Evolutionary conservation across 2,888 invertebrate genomes (phyloP).

Genomic region (Diadegma fenestrale): DNA sequence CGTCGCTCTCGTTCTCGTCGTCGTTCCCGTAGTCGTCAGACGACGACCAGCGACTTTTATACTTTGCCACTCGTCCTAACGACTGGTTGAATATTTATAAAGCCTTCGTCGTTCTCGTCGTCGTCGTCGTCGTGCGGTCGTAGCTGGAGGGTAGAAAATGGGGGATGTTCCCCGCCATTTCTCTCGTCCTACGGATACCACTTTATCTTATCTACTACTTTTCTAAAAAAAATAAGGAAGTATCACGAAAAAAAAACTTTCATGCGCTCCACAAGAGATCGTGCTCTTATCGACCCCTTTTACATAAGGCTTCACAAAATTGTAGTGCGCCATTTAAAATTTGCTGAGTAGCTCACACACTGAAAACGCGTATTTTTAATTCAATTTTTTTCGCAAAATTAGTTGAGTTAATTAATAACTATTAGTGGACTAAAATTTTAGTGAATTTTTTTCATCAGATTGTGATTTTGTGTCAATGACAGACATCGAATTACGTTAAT

Average conservation of each 20-base stretch:
- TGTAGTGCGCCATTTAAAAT: neutral
- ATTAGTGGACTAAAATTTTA: neutral
- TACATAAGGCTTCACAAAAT: neutral
- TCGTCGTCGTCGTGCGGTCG: conserved; percentile 22
- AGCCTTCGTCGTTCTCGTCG: conserved; percentile 75
- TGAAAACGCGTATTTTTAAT: neutral
- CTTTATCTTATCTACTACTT: conserved; percentile 42
- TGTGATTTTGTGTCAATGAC: neutral
- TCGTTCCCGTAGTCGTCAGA: conserved; percentile 69
- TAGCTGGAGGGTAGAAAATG: conserved; percentile 45
- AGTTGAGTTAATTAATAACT: neutral
- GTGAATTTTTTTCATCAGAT: neutral
- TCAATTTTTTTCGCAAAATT: too few species aligned
- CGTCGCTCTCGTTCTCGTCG: conserved; percentile 68
- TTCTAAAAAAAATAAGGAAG: conserved; percentile 23
- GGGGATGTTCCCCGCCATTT: conserved; percentile 52
- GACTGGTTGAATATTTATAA: conserved; percentile 84
- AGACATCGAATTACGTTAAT: neutral
- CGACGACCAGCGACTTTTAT: conserved; percentile 75
- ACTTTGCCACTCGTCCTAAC: conserved; percentile 76
- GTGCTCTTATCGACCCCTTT: conserved; percentile 29
- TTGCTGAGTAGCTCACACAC: neutral
- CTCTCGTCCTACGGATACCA: conserved; percentile 47
- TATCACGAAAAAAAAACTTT: conserved; percentile 1
- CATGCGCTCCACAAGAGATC: conserved; percentile 12